A percentile compares a stretch with the other conserved stretches of the same genome.
These are phyloP conservation scores for Arrhamphus sclerolepis DNA, from an alignment of 2,797 vertebrate genomes.

Conservation along the genomic window DNA sequence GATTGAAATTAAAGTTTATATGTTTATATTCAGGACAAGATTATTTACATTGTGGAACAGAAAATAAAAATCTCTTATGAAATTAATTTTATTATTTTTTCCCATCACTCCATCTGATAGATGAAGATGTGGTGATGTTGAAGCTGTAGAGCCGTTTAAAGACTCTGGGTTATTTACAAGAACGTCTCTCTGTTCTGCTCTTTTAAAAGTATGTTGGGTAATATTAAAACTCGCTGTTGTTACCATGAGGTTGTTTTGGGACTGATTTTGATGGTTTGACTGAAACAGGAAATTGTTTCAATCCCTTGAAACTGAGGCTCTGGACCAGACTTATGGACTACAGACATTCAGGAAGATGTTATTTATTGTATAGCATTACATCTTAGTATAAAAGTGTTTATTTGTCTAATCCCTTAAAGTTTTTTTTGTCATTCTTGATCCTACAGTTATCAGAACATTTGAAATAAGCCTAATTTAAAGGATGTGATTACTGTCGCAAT, in stretches of 20 bases:
- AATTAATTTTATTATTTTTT: background rate
- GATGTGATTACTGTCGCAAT: background rate
- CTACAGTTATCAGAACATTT: too few species aligned
- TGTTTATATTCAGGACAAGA: background rate
- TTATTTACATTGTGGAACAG: background rate
- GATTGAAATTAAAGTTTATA: background rate
- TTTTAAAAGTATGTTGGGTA: background rate
- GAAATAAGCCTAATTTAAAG: background rate
- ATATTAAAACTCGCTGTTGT: background rate
- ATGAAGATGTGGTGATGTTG: slow-evolving; percentile 4
- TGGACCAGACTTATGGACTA: too few species aligned
- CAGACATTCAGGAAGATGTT: too few species aligned
- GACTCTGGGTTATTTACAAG: background rate
- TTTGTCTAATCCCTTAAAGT: too few species aligned
- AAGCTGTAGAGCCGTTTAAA: slow-evolving; percentile 1
- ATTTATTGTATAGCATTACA: too few species aligned
- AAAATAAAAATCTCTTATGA: background rate
- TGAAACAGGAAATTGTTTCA: background rate
- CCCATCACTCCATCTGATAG: background rate
- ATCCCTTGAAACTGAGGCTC: background rate
- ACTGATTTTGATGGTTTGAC: background rate
- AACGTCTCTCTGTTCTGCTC: too few species aligned
- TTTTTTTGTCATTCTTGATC: too few species aligned
- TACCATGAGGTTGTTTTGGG: background rate
- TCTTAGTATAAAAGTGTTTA: too few species aligned